Evolutionary conservation across 2,888 invertebrate genomes (phyloP), one percentile per base, ranked within the genome.

Genomic region (Euzophera pinguis): DNA sequence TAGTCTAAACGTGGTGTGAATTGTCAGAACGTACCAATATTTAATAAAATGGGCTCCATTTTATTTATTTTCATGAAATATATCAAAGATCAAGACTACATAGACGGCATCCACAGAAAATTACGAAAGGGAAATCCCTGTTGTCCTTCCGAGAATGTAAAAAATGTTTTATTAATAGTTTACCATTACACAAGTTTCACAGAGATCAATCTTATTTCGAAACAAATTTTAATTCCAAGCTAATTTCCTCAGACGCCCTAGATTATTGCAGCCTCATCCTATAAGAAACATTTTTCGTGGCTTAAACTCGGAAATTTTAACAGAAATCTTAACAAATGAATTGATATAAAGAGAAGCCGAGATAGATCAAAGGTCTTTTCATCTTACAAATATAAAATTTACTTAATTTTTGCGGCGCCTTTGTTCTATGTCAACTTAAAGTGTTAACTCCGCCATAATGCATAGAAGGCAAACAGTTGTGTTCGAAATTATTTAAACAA

Each of bases 351-450:
- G 2, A 22, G 22, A 22, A 22, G 22, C 22, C 5, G 22, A 22
- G 22, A 5, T 35, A n/a, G 2, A 35, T 4, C 5, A n/a, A n/a
- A n/a, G 3, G n/a, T 35, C 35, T n/a, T 35, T 12, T 35, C 35
- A 5, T n/a, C n/a, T n/a, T n/a, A 22, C 2, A 5, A 22, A 3
- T 22, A 22, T 35, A 8, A 14, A 5, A 38, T 1, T 6, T 39
- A 39, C 38, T 3, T 13, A 2, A 7, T 16, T 39, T 16, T 4
- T 12, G 45, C 32, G 45, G 45, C 45, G 29, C 32, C 32, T 45
- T 45, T 45, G 27, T 14, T 32, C 32, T 45, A 14, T n/a, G 45
- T 45, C 45, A 45, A 45, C 45, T 32, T 14, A n/a, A 29, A 22
- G 22, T 22, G 32, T 13, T 45, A 27, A 45, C 45, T 32, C 45